These are phyloP conservation scores for Xylocampa areola DNA, from an alignment of 2,888 invertebrate genomes.

Conservation along the genomic window DNA sequence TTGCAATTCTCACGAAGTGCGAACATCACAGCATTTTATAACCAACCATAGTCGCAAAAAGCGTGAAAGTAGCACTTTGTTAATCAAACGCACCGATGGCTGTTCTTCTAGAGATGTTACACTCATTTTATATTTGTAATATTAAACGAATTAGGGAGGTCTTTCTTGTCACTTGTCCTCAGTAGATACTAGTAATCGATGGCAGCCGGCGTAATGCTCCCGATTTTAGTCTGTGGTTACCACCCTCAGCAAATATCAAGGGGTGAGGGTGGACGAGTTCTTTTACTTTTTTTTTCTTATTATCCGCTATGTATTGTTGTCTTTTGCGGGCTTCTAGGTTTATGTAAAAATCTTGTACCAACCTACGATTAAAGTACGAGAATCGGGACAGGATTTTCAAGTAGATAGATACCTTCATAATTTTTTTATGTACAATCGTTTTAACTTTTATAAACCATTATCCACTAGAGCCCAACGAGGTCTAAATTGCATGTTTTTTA, in stretches of 20 bases:
- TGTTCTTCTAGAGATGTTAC: constrained; percentile 57
- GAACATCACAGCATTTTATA: constrained; percentile 34
- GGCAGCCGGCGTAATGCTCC: constrained; percentile 52
- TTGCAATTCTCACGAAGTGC: constrained; percentile 31
- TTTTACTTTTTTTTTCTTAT: constrained; percentile 38
- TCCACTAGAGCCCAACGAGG: no score
- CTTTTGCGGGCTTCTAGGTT: constrained; percentile 41
- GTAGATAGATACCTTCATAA: no score
- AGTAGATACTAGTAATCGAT: constrained; percentile 52
- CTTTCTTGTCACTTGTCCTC: constrained; percentile 43
- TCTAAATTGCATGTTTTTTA: no score
- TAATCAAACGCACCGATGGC: constrained; percentile 56
- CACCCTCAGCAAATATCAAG: constrained; percentile 50
- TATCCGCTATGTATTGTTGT: constrained; percentile 36
- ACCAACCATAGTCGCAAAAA: constrained; percentile 37
- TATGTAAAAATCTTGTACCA: no score
- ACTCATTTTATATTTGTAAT: constrained; percentile 51
- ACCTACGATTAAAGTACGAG: no score
- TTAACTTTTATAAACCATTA: no score
- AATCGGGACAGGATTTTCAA: no score
- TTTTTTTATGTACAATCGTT: no score
- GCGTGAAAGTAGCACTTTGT: constrained; percentile 47
- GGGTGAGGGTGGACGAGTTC: constrained; percentile 15
- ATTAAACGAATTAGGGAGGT: constrained; percentile 21
- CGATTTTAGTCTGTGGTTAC: constrained; percentile 58